phyloP scores from a whole-genome alignment of 2,888 invertebrate genomes.

The Yponomeuta sedellus region DNA sequence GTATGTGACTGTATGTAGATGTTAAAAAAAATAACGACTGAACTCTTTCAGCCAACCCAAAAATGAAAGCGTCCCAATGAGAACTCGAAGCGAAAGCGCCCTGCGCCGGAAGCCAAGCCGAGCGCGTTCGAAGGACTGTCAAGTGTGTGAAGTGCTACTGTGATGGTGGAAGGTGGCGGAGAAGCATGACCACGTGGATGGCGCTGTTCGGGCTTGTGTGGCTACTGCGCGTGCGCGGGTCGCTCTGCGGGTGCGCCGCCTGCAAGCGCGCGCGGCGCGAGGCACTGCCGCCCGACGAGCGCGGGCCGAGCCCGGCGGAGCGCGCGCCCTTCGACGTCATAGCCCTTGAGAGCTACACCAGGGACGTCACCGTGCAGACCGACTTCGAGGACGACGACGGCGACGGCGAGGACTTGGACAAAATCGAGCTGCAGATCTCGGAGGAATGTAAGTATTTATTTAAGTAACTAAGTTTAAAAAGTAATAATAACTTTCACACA shows the following conservation, averaged over 20 bases:
- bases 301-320: constrained; percentile 45
- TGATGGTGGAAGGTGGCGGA: constrained; percentile 57
- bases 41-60: background rate
- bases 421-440: constrained; percentile 65
- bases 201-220: constrained; percentile 92
- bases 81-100: background rate
- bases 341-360: constrained; percentile 62
- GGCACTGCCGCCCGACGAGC: constrained; percentile 37
- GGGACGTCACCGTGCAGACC: constrained; percentile 71
- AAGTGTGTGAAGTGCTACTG: constrained; percentile 21
- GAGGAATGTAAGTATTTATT: constrained; percentile 58
- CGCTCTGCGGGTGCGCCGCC: constrained; percentile 85
- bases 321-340: constrained; percentile 65
- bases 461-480: background rate
- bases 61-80: background rate
- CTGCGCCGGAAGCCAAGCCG: background rate
- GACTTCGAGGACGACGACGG: constrained; percentile 56
- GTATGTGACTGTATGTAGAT: too few species aligned
- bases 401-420: constrained; percentile 61
- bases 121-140: background rate
- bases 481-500: too few species aligned
- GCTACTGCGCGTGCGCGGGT: constrained; percentile 87
- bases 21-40: background rate
- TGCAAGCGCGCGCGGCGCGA: constrained; percentile 76
- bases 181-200: constrained; percentile 80